phyloP scores from a whole-genome alignment of 2,113 vertebrate species.

The Amia ocellicauda region DNA sequence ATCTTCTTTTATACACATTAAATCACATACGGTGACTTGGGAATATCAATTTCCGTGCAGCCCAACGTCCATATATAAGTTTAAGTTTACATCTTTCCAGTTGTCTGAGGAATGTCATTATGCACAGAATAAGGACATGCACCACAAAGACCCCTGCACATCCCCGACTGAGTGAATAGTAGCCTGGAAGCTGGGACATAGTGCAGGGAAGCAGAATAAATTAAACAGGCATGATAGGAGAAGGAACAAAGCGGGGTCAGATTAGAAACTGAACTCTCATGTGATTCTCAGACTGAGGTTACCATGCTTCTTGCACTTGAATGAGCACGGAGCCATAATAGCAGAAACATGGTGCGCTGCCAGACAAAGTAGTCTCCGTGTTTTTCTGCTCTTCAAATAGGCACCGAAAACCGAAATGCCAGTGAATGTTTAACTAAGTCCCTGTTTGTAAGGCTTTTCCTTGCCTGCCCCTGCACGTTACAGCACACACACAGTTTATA shows the following conservation, averaged over 20 bases:
- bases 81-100: too few relatives aligned
- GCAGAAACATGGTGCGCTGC: slow-evolving; percentile 3
- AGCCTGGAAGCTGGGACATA: slow-evolving; percentile 6
- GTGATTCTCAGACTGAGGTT: slow-evolving; percentile 34
- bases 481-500: slow-evolving; percentile 7
- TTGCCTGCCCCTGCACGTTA: slow-evolving; percentile 37
- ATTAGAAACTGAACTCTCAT: slow-evolving; percentile 24
- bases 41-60: too few relatives aligned
- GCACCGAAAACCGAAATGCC: slow-evolving; percentile 25
- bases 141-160: not conserved
- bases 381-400: slow-evolving; percentile 18
- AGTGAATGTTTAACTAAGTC: slow-evolving; percentile 45
- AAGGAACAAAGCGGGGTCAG: slow-evolving; percentile 31
- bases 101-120: slow-evolving; percentile 6
- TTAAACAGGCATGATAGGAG: slow-evolving; percentile 23
- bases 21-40: too few relatives aligned
- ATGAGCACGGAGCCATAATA: slow-evolving; percentile 12
- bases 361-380: slow-evolving; percentile 24
- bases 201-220: slow-evolving; percentile 26
- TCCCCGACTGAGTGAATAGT: not conserved
- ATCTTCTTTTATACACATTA: too few relatives aligned
- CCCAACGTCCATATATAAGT: too few relatives aligned
- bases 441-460: not conserved
- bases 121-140: slow-evolving; percentile 4
- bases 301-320: slow-evolving; percentile 25